Conservation (phyloP, 1,140 invertebrate genomes). For the Ostrea denselamellosa region DNA sequence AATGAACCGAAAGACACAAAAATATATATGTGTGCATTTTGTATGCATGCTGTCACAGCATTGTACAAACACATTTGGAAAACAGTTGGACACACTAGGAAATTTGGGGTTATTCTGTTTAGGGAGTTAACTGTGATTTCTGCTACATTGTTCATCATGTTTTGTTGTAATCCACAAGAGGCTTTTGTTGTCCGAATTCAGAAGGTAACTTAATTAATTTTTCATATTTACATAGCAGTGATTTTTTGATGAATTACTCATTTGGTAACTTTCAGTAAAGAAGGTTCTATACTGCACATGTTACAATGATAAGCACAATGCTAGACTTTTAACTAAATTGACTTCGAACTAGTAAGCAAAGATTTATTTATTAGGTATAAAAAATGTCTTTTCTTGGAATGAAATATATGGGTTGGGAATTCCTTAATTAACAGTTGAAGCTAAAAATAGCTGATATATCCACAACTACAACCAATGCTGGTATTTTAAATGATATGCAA, state of each 20-base stretch:
- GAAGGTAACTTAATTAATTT: slow-evolving; percentile 1
- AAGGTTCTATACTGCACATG: not conserved
- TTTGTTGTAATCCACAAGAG: slow-evolving; percentile 17
- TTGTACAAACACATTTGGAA: not conserved
- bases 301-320: not conserved
- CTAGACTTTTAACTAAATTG: too few species aligned
- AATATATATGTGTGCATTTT: slow-evolving; percentile 17
- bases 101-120: not conserved
- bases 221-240: not conserved
- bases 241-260: not conserved
- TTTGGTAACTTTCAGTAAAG: not conserved
- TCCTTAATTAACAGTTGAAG: too few species aligned
- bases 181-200: slow-evolving; percentile 16
- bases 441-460: too few species aligned
- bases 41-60: not conserved
- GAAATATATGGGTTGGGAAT: too few species aligned
- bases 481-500: too few species aligned
- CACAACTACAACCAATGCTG: too few species aligned
- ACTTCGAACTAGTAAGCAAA: too few species aligned
- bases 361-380: too few species aligned
- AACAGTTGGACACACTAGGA: not conserved
- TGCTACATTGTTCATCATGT: not conserved
- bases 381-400: too few species aligned
- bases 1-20: slow-evolving; percentile 33
- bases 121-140: not conserved